Percentiles rank a stretch among this genome's conserved stretches.
Evolutionary conservation across 2,888 invertebrate species (phyloP).

Genomic region (Plagodis pulveraria): DNA sequence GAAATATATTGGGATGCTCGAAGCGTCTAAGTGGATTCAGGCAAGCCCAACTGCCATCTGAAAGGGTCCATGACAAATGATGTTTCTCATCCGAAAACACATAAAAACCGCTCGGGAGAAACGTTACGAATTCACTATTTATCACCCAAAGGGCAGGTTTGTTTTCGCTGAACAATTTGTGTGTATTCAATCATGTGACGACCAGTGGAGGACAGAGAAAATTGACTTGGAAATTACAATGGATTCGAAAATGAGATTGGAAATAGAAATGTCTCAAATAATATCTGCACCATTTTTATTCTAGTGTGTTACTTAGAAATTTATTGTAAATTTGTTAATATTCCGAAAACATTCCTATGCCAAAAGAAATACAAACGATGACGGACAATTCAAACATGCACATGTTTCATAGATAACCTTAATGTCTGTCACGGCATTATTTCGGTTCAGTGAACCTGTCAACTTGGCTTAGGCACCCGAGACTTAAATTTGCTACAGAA

Average conservation of each 20-base stretch:
- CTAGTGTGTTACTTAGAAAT: slow-evolving; percentile 2
- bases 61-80: slow-evolving; percentile 57
- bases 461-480: slow-evolving; percentile 26
- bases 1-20: slow-evolving; percentile 26
- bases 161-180: slow-evolving; percentile 35
- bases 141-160: slow-evolving; percentile 39
- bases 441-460: slow-evolving; percentile 32
- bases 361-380: slow-evolving; percentile 13
- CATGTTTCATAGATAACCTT: slow-evolving; percentile 16
- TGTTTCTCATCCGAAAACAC: slow-evolving; percentile 46
- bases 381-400: slow-evolving; percentile 14
- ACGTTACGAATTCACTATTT: slow-evolving; percentile 45
- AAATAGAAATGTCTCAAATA: slow-evolving; percentile 9
- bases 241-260: slow-evolving; percentile 6
- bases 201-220: slow-evolving; percentile 22
- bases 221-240: slow-evolving; percentile 17
- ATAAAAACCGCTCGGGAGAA: slow-evolving; percentile 44
- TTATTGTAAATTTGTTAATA: neutral
- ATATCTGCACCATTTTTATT: slow-evolving; percentile 1
- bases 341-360: slow-evolving; percentile 8
- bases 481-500: slow-evolving; percentile 36
- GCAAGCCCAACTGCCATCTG: slow-evolving; percentile 30
- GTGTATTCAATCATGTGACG: slow-evolving; percentile 31
- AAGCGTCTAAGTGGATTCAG: slow-evolving; percentile 38
- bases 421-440: slow-evolving; percentile 25